Evolutionary conservation across 2,113 vertebrate genomes (phyloP).

Genomic region (Danionella cerebrum): DNA sequence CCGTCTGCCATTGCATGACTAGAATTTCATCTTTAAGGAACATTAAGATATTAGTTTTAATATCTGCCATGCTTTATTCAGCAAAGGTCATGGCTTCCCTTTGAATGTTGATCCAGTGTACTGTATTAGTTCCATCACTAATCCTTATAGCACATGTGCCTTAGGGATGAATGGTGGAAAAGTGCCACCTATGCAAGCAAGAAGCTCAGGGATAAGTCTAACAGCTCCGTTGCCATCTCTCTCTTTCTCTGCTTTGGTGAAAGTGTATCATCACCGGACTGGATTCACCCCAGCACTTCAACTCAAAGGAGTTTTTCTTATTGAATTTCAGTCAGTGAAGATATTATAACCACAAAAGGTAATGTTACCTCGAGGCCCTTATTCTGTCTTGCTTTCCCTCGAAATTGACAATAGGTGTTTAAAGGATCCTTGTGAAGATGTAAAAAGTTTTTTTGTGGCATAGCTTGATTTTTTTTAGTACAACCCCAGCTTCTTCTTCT

Average conservation of each 20-base stretch:
- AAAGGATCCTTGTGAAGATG: constrained; percentile 52
- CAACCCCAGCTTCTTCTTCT: no score
- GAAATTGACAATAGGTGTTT: constrained; percentile 64
- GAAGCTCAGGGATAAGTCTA: constrained; percentile 50
- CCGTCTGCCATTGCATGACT: constrained; percentile 43
- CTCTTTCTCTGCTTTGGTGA: constrained; percentile 37
- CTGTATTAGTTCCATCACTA: constrained; percentile 43
- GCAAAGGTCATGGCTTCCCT: constrained; percentile 58
- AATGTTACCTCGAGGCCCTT: constrained; percentile 68
- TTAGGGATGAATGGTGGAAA: constrained; percentile 13
- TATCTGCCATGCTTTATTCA: constrained; percentile 46
- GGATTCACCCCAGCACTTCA: constrained; percentile 64
- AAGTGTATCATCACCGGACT: constrained; percentile 61
- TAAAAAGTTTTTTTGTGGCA: no score
- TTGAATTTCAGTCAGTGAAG: constrained; percentile 72
- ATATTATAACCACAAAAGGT: constrained; percentile 78
- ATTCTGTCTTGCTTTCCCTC: no score
- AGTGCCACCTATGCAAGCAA: constrained; percentile 41
- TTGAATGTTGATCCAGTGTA: constrained; percentile 27
- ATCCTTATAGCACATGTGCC: constrained; percentile 33
- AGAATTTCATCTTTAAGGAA: constrained; percentile 48
- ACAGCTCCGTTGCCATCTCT: constrained; percentile 53
- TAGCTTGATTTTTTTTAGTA: no score
- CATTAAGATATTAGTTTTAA: constrained; percentile 58
- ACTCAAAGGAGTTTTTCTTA: constrained; percentile 69